These are phyloP conservation scores for Dexiosoma caninum DNA, from an alignment of 2,888 invertebrate species.

Conservation along the genomic window DNA sequence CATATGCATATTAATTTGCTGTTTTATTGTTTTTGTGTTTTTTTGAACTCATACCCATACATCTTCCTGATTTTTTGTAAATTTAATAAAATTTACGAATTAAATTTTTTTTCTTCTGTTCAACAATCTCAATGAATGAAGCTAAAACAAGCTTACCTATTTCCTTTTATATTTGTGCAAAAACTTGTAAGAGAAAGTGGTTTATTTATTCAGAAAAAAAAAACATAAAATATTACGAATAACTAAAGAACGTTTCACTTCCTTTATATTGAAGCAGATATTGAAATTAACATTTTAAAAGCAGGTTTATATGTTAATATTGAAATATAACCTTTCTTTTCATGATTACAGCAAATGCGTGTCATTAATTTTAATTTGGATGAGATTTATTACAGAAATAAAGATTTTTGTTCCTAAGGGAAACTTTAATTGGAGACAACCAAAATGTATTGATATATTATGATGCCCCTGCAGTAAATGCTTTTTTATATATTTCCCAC, in stretches of 20 bases:
- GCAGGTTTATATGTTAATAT: not conserved
- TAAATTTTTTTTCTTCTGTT: too few relatives aligned
- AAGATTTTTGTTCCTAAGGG: not conserved
- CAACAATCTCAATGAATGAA: too few relatives aligned
- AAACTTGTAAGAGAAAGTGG: conserved; percentile 32
- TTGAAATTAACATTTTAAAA: not conserved
- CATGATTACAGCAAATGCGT: not conserved
- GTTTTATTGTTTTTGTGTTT: not conserved
- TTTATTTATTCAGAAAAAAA: conserved; percentile 34
- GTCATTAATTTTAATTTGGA: conserved; percentile 9
- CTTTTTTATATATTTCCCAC: too few relatives aligned
- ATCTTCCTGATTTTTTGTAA: not conserved
- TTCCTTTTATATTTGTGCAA: not conserved
- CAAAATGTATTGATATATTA: too few relatives aligned
- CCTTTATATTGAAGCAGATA: not conserved
- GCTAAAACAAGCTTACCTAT: conserved; percentile 14
- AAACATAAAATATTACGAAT: conserved; percentile 10
- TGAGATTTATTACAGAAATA: not conserved
- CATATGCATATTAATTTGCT: not conserved
- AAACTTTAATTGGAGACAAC: too few relatives aligned
- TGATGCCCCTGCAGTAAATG: too few relatives aligned
- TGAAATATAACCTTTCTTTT: not conserved
- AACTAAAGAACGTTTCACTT: not conserved
- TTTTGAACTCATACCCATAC: too few relatives aligned
- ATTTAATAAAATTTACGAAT: too few relatives aligned